phyloP scores from a whole-genome alignment of 2,113 vertebrate species.

The Corapipo altera region DNA sequence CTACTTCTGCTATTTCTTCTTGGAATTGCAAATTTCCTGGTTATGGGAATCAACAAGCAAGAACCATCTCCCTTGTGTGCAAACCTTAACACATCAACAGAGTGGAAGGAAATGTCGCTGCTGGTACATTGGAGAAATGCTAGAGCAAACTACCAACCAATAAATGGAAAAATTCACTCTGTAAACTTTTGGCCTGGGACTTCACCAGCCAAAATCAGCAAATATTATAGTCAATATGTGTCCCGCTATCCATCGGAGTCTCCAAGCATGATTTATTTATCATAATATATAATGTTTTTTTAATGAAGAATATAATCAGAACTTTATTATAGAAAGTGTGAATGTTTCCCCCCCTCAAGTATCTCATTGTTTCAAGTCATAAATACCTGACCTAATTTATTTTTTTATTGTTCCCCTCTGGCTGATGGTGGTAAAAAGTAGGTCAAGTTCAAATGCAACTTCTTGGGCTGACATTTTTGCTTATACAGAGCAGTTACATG shows the following conservation, averaged over 20 bases:
- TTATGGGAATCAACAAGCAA: neutral
- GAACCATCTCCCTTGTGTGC: neutral
- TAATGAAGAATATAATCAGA: neutral
- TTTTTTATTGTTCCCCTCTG: neutral
- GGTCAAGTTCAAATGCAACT: conserved; percentile 30
- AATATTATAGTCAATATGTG: neutral
- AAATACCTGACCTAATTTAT: neutral
- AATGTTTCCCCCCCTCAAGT: neutral
- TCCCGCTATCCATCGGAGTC: neutral
- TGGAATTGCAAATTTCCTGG: neutral
- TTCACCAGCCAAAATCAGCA: neutral
- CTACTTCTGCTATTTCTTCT: neutral
- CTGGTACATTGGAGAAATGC: neutral
- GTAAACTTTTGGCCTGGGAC: neutral
- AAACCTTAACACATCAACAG: neutral
- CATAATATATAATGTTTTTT: neutral
- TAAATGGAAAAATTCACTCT: neutral
- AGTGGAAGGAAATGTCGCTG: neutral
- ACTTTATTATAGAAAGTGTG: neutral
- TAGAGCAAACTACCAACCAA: neutral
- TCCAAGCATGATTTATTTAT: neutral
- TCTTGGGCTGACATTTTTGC: neutral
- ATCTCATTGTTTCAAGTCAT: neutral
- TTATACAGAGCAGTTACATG: neutral
- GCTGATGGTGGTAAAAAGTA: neutral